Evolutionary conservation across 1,140 invertebrate genomes (phyloP).

Genomic region (Rhopalosiphum maidis): DNA sequence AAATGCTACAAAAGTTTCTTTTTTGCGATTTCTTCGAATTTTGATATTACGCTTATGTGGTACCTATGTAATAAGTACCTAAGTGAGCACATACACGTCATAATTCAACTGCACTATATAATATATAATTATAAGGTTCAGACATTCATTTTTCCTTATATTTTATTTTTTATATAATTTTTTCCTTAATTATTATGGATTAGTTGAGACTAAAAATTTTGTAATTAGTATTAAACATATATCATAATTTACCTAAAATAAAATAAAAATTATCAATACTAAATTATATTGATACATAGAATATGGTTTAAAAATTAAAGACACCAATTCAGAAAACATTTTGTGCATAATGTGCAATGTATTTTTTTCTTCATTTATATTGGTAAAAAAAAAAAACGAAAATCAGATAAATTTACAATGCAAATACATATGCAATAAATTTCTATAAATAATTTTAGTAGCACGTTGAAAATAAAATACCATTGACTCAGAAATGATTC

Average conservation of each 20-base stretch:
- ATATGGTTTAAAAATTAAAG: background rate
- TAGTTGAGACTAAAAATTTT: too few relatives aligned
- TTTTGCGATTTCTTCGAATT: background rate
- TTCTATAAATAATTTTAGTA: background rate
- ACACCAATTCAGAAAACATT: background rate
- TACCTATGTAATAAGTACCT: background rate
- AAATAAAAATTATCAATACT: background rate
- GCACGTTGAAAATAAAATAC: constrained; percentile 7
- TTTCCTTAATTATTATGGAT: too few relatives aligned
- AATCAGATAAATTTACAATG: background rate
- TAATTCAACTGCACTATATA: background rate
- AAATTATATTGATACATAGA: too few relatives aligned
- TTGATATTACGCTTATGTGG: background rate
- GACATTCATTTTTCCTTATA: background rate
- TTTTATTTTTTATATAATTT: too few relatives aligned
- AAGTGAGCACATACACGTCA: background rate
- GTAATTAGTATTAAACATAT: too few relatives aligned
- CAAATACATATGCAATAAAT: background rate
- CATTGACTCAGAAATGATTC: background rate
- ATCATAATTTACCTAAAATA: background rate
- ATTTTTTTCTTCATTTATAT: background rate
- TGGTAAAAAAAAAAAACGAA: background rate
- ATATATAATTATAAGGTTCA: background rate
- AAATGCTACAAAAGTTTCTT: background rate
- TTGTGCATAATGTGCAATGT: background rate